Evolutionary conservation across 2,113 vertebrate species (phyloP), one percentile per base, ranked within the genome.

Genomic region (Ascaphus truei): DNA sequence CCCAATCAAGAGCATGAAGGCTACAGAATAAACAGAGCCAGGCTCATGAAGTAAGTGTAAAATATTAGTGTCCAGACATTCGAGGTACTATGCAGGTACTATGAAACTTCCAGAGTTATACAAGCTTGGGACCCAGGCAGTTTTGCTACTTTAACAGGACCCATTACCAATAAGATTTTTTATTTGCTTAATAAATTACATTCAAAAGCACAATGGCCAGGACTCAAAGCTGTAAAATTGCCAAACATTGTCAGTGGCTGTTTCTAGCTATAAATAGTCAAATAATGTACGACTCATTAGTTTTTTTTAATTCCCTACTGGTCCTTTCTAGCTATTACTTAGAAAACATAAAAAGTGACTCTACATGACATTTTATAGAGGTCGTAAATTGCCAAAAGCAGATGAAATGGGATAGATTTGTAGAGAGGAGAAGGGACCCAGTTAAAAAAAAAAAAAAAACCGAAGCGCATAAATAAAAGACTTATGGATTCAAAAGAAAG

Each of bases 161-260:
- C 85, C 71, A 67, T 85, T 87, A 86, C 86, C 79, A 88, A 77
- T 80, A 86, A 80, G 80, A 79, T 63, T 86, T n/a, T 92, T 90
- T 91, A 91, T 91, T 88, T 88, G 88, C 85, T 90, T 89, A 89
- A 91, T 92, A 91, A 89, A 91, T 91, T 90, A 92, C 78, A 85
- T 85, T 88, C 81, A 83, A 89, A 87, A 88, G 90, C 88, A 92
- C 88, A 92, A 92, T 88, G 85, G 85, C 81, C 76, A 3, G 0
- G 79, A 76, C 75, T 85, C 72, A 79, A 77, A 84, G 88, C 81
- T 91, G 87, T 86, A 91, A 90, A 88, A 91, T 90, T 83, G 85
- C 86, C 86, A 88, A 86, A 90, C 84, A 87, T 86, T 88, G 88
- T 90, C 88, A 90, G 75, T 86, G 87, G 79, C 80, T 79, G 81